Evolutionary conservation across 2,888 invertebrate species (phyloP).

Genomic region (Rhogogaster chlorosoma): DNA sequence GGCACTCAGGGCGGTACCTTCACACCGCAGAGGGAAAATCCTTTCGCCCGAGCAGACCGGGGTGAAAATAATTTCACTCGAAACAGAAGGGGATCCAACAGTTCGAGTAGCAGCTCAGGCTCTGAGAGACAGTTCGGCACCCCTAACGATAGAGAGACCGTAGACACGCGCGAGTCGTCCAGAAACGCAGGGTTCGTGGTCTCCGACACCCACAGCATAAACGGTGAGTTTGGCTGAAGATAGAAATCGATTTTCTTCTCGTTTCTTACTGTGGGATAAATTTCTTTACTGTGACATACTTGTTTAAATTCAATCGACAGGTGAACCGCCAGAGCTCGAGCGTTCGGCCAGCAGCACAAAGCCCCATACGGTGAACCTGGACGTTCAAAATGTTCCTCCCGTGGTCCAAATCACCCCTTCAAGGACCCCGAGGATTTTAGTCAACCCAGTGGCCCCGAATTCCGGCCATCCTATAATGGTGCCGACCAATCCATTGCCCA

Average conservation of each 20-base stretch:
- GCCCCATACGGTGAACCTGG: slow-evolving; percentile 69
- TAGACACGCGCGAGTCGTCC: slow-evolving; percentile 63
- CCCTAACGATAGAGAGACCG: slow-evolving; percentile 60
- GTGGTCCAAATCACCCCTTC: slow-evolving; percentile 60
- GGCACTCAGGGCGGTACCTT: slow-evolving; percentile 85
- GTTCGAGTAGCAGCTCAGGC: slow-evolving; percentile 66
- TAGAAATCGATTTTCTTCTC: not conserved
- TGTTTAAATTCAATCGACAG: slow-evolving; percentile 57
- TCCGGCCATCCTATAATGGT: slow-evolving; percentile 51
- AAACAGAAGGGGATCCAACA: slow-evolving; percentile 61
- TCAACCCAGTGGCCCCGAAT: slow-evolving; percentile 52
- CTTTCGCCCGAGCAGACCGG: slow-evolving; percentile 80
- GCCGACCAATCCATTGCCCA: slow-evolving; percentile 53
- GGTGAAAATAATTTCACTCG: slow-evolving; percentile 81
- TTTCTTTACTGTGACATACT: slow-evolving; percentile 6
- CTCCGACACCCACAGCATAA: slow-evolving; percentile 74
- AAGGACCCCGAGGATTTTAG: slow-evolving; percentile 53
- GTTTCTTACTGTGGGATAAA: not conserved
- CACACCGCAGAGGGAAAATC: slow-evolving; percentile 82
- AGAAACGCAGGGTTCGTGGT: slow-evolving; percentile 66
- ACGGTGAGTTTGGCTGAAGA: slow-evolving; percentile 63
- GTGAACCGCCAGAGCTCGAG: slow-evolving; percentile 70
- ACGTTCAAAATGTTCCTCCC: slow-evolving; percentile 66
- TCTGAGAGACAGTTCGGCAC: slow-evolving; percentile 56
- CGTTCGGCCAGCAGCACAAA: slow-evolving; percentile 69